Evolutionary conservation across 2,888 invertebrate species (phyloP), one percentile per base, ranked within the genome.

Genomic region (Escarpia spicata): DNA sequence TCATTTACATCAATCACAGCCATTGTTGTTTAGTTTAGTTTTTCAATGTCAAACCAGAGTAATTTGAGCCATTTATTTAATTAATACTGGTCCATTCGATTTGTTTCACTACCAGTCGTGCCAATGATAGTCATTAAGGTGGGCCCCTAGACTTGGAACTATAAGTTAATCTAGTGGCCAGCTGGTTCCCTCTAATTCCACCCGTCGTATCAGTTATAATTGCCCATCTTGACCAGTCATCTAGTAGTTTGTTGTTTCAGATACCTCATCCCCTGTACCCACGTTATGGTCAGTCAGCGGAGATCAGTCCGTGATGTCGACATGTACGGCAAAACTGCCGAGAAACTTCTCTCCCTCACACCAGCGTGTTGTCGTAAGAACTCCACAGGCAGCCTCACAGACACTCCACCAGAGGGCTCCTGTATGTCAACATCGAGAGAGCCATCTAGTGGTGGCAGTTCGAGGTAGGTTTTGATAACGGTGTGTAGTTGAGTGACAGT

Each of bases 241-340:
- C 37, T 37, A 37, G 0, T 37, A 37, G 37, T 37, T 52, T 75
- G 75, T 75, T 26, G 4, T 26, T 75, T 31, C 94, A 98, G 98
- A 96, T 98, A 98, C 96, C 97, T 99, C 94, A 97, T 98, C 95
- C 98, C 98, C 0, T 98, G 98, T 95, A 97, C 98, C 37, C 98
- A 98, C 96, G 97, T 98, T 44, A 98, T 98, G 98, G 97, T 98
- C 92, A 98, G 98, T n/a, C 98, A 98, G 96, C 97, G 98, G 93
- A 97, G 97, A 94, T 97, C 98, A 95, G 97, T 98, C 92, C 97
- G 97, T 94, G 97, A 98, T 95, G 96, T 98, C 92, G 98, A 98
- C 96, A 97, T 98, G 0, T 98, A 98, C 95, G 97, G 98, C 94
- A 97, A 97, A 93, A 97, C 97, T 93, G 98, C 98, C 0, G 98